Conservation (phyloP, 2,113 vertebrate genomes). For the Balaenoptera acutorostrata region DNA sequence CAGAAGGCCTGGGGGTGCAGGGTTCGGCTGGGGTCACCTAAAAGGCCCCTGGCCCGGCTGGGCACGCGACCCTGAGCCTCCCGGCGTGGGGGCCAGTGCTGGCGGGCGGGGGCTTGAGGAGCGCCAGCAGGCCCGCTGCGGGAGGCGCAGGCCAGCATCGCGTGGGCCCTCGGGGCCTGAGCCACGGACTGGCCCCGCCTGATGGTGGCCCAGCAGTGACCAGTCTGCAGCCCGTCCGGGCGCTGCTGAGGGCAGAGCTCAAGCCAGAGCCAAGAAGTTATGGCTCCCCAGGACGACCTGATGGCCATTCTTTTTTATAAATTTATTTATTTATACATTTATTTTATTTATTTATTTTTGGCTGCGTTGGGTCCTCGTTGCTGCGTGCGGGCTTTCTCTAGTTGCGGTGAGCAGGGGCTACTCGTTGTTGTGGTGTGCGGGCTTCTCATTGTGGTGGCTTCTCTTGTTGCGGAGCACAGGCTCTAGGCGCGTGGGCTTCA, state of each 20-base stretch:
- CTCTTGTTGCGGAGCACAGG: too few relatives aligned
- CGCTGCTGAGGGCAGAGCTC: not conserved
- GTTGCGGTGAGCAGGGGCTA: too few relatives aligned
- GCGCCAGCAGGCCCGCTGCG: rapidly evolving
- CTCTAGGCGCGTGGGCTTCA: too few relatives aligned
- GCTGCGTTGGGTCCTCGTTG: too few relatives aligned
- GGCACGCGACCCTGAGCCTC: not conserved
- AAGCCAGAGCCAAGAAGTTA: too few relatives aligned
- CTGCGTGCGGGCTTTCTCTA: too few relatives aligned
- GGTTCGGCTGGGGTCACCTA: not conserved
- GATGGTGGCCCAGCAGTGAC: rapidly evolving
- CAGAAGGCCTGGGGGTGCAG: not conserved
- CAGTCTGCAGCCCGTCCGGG: not conserved
- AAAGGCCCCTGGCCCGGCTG: too few relatives aligned
- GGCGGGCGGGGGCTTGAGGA: not conserved
- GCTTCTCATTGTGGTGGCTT: too few relatives aligned
- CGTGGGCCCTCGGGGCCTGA: rapidly evolving
- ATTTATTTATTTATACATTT: too few relatives aligned
- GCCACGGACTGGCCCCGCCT: not conserved
- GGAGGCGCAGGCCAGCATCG: not conserved
- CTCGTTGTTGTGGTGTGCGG: rapidly evolving
- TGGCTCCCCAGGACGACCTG: not conserved
- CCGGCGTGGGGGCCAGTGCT: too few relatives aligned
- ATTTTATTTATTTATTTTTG: too few relatives aligned
- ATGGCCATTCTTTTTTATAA: not conserved